phyloP scores from a whole-genome alignment of 2,888 invertebrate species.

The Panzeria rudis region DNA sequence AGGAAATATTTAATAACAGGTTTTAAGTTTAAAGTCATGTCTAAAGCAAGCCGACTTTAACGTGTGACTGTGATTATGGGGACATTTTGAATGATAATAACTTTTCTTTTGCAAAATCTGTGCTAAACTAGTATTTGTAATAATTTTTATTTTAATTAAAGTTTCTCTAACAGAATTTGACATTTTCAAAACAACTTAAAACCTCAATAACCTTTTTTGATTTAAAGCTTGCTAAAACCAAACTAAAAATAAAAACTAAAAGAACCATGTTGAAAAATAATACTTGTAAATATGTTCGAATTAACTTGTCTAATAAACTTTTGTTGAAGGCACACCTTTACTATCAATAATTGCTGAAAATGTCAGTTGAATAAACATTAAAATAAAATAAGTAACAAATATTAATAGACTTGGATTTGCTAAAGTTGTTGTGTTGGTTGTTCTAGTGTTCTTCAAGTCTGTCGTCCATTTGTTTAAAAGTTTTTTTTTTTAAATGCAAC shows the following conservation, averaged over 20 bases:
- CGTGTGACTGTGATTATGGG: too few relatives aligned
- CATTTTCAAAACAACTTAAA: constrained; percentile 35
- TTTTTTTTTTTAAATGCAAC: constrained; percentile 31
- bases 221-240: constrained; percentile 29
- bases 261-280: constrained; percentile 21
- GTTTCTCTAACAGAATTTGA: constrained; percentile 28
- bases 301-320: constrained; percentile 3
- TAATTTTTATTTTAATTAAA: background rate
- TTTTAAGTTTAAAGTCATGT: too few relatives aligned
- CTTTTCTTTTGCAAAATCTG: background rate
- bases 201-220: constrained; percentile 58
- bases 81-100: background rate
- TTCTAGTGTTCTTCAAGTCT: constrained; percentile 55
- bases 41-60: too few relatives aligned
- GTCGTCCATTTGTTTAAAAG: constrained; percentile 41
- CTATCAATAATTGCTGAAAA: constrained; percentile 63
- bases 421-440: constrained; percentile 17
- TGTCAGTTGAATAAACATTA: constrained; percentile 62
- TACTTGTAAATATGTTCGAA: background rate
- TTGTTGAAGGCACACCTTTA: constrained; percentile 53
- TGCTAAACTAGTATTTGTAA: background rate
- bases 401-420: constrained; percentile 10
- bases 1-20: too few relatives aligned
- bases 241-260: constrained; percentile 3
- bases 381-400: constrained; percentile 10